Conservation (phyloP, 2,113 vertebrate species). For the Pagrus major region DNA sequence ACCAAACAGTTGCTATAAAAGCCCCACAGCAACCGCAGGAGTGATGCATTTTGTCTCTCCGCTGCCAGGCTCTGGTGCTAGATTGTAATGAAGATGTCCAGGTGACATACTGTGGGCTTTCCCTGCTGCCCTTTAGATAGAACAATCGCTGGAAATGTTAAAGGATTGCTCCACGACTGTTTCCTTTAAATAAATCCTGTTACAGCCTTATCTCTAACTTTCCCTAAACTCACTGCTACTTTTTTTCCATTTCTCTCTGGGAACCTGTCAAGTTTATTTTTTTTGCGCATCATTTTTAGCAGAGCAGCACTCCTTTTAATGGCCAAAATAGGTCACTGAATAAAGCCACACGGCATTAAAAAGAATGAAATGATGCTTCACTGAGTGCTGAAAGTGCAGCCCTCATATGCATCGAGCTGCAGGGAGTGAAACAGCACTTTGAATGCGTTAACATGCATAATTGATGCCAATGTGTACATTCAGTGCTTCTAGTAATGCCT, state of each 20-base stretch:
- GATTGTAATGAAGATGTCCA: constrained; percentile 67
- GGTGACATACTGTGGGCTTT: constrained; percentile 41
- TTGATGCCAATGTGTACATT: constrained; percentile 67
- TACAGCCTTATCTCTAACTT: background rate
- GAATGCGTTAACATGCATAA: constrained; percentile 68
- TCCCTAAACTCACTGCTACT: background rate
- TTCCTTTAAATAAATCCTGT: constrained; percentile 15
- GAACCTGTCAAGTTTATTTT: constrained; percentile 13
- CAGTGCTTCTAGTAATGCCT: constrained; percentile 44
- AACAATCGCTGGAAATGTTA: constrained; percentile 31
- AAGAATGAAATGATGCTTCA: constrained; percentile 25
- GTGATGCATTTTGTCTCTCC: constrained; percentile 43
- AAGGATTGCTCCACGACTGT: background rate
- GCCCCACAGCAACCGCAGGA: constrained; percentile 46
- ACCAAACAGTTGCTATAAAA: constrained; percentile 57
- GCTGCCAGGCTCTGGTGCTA: constrained; percentile 30
- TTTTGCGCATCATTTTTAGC: constrained; percentile 10
- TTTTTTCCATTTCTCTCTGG: background rate
- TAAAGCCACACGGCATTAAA: constrained; percentile 33
- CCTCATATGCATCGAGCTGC: constrained; percentile 26
- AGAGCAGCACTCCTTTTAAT: constrained; percentile 16
- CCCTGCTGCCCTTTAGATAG: constrained; percentile 40
- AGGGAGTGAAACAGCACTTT: constrained; percentile 33
- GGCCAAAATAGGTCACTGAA: constrained; percentile 57
- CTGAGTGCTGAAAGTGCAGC: constrained; percentile 9